A percentile compares a stretch with the other conserved stretches of the same genome.
These are phyloP conservation scores for Pluvianellus socialis DNA, from an alignment of 2,113 vertebrate genomes.

Conservation along the genomic window DNA sequence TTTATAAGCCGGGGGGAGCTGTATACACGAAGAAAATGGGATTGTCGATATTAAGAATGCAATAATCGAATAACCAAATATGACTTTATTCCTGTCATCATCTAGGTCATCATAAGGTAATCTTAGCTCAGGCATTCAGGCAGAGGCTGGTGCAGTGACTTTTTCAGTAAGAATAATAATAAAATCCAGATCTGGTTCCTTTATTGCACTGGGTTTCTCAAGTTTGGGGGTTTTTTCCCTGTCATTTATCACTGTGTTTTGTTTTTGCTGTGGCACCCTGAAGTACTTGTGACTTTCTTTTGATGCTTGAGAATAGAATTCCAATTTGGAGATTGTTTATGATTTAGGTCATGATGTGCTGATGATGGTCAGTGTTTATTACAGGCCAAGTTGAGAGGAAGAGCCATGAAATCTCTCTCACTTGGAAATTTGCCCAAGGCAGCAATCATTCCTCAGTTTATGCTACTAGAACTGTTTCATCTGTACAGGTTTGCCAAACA, in stretches of 20 bases:
- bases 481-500: constrained; percentile 32
- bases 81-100: neutral
- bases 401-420: neutral
- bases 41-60: neutral
- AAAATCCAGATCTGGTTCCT: neutral
- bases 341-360: constrained; percentile 6
- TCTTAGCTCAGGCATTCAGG: neutral
- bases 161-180: neutral
- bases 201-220: neutral
- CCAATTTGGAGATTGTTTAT: neutral
- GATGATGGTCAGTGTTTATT: neutral
- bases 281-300: neutral
- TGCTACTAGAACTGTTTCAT: constrained; percentile 9
- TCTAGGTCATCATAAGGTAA: neutral
- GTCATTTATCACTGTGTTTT: neutral
- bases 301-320: neutral
- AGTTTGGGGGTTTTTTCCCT: neutral
- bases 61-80: neutral
- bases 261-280: neutral
- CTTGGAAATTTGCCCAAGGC: constrained; percentile 37
- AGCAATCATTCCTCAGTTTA: neutral
- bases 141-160: neutral
- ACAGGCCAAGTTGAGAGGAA: neutral
- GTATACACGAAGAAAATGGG: neutral
- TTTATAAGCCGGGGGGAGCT: neutral